These are phyloP conservation scores for Pungitius pungitius DNA, from an alignment of 2,113 vertebrate species.

Conservation along the genomic window DNA sequence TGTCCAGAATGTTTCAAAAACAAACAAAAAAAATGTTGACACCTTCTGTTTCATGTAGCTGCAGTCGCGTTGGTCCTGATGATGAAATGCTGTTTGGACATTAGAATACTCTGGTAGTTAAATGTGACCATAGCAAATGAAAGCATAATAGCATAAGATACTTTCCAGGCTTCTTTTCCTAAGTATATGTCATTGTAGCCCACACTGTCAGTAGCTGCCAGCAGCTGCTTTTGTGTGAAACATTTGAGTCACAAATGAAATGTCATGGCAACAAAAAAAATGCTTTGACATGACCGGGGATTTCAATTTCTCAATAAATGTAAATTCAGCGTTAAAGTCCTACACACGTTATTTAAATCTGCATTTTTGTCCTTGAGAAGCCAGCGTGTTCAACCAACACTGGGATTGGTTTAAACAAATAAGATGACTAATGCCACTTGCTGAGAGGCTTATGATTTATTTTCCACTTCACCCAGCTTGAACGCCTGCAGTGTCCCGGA, in stretches of 20 bases:
- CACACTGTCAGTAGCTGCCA: conserved; percentile 4
- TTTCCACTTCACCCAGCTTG: neutral
- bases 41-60: conserved; percentile 6
- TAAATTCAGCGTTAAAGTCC: neutral
- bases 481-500: no score
- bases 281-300: neutral
- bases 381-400: no score
- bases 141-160: neutral
- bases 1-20: neutral
- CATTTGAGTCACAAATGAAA: conserved; percentile 1
- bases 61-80: conserved; percentile 1
- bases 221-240: conserved; percentile 1
- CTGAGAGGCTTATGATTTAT: neutral
- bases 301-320: conserved; percentile 13
- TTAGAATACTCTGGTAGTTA: neutral
- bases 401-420: conserved; percentile 1
- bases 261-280: conserved; percentile 7
- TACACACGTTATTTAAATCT: neutral
- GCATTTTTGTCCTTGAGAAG: neutral
- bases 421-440: conserved; percentile 3
- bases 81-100: neutral
- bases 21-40: conserved; percentile 3
- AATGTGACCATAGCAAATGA: neutral
- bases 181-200: conserved; percentile 4
- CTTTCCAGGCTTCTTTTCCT: neutral